Evolutionary conservation across 2,888 invertebrate species (phyloP).

Genomic region (Meiosimyza decipiens): DNA sequence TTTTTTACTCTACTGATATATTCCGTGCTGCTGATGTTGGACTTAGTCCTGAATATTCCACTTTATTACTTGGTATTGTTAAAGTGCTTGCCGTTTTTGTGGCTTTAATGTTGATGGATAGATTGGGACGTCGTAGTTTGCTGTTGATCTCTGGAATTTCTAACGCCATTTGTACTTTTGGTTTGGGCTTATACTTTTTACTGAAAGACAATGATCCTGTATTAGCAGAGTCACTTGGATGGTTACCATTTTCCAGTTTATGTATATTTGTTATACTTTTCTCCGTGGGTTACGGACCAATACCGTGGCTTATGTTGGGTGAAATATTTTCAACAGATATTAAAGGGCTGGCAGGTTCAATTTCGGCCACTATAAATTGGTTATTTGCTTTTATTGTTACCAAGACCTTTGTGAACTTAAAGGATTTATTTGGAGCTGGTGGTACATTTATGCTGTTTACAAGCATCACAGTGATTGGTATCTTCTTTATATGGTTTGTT

Average conservation of each 20-base stretch:
- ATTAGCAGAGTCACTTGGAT: constrained; percentile 71
- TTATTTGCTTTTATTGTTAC: constrained; percentile 83
- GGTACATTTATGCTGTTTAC: constrained; percentile 82
- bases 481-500: constrained; percentile 75
- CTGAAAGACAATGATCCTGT: constrained; percentile 59
- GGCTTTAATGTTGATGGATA: constrained; percentile 83
- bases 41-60: constrained; percentile 72
- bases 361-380: constrained; percentile 87
- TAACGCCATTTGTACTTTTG: constrained; percentile 77
- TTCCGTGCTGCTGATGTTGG: constrained; percentile 69
- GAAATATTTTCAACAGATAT: constrained; percentile 85
- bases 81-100: constrained; percentile 77
- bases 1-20: constrained; percentile 82
- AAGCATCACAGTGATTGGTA: constrained; percentile 73
- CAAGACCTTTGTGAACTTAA: constrained; percentile 75
- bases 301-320: constrained; percentile 81
- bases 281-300: constrained; percentile 87
- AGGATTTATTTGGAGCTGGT: constrained; percentile 70
- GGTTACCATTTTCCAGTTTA: constrained; percentile 80
- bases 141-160: constrained; percentile 77
- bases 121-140: constrained; percentile 80
- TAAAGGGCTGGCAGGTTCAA: constrained; percentile 80
- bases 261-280: constrained; percentile 84
- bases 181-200: constrained; percentile 79
- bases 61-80: constrained; percentile 85